Base-by-base conservation (phyloP, 2,113 vertebrate species). In the Echinops telfairi region DNA sequence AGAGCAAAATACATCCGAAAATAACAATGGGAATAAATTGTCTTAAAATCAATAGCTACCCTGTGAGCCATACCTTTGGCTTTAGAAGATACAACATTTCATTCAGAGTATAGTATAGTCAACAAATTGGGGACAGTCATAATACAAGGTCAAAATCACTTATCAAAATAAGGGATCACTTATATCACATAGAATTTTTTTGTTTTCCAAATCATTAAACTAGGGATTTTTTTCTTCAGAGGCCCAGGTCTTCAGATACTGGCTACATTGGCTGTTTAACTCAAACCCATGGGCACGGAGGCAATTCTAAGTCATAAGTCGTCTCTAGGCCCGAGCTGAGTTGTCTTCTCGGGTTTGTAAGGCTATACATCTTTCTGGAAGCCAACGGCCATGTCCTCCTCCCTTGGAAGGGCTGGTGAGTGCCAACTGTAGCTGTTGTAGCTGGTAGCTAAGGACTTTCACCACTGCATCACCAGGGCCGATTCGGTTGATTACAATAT, bases 21-120 rank as follows among this genome's bases (percentile, higher is more conserved):
- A 47, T 68, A 90, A 85, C 29, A 40, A 43, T 62, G 31, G 6
- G 38, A 16, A 25, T 38, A 85, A 88, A 75, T 29, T 27, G 77
- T 22, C 64, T 79, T 43, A 33, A 96, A 97, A 60, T 80, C 66
- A 58, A 11, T 70, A 96, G 62, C 66, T 79, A 38, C 78, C 73
- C 86, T 77, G n/a, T 29, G 53, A 92, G 43, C 53, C 70, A 60
- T 11, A 86, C 31, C 23, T 79, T 57, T 73, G 29, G 70, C 47
- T 96, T 78, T 47, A 73, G 86, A 75, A 57, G 86, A 80, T 20
- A 93, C 92, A n/a, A 62, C 64, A 95, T 97, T 92, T 62, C 16
- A 89, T 25, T 47, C 87, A 73, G 47, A 90, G n/a, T 20, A 47
- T 47, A 47, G 43, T 47, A 10, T 14, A 53, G 47, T 14, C 47